Conservation (phyloP, 2,113 vertebrate genomes). For the Delphinus delphis region DNA sequence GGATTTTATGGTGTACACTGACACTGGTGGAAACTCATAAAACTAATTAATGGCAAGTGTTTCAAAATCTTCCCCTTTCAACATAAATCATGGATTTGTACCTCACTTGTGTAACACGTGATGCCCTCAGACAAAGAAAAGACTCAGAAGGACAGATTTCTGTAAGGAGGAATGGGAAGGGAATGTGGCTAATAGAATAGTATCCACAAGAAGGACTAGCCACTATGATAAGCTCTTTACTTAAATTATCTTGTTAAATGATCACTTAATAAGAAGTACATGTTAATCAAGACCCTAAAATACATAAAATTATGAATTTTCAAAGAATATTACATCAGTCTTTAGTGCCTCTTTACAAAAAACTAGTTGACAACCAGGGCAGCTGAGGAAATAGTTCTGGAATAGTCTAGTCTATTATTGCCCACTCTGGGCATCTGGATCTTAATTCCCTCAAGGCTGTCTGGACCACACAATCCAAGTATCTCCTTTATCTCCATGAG, state of each 20-base stretch:
- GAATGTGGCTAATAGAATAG: not conserved
- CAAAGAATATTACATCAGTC: not conserved
- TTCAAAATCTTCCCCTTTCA: slow-evolving; percentile 26
- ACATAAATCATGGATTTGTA: not conserved
- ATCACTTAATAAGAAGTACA: not conserved
- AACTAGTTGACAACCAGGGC: not conserved
- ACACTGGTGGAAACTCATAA: not conserved
- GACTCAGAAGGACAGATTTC: not conserved
- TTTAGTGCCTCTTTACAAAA: not conserved
- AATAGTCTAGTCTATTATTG: not conserved
- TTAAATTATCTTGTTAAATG: not conserved
- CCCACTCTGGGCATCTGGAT: not conserved
- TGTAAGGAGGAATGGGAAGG: not conserved
- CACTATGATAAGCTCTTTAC: not conserved
- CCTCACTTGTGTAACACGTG: not conserved
- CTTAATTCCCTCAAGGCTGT: not conserved
- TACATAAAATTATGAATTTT: not conserved
- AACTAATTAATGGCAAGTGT: not conserved
- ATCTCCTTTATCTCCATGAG: not conserved
- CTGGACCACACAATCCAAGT: not conserved
- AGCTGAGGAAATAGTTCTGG: not conserved
- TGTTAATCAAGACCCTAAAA: not conserved
- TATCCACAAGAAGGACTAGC: not conserved
- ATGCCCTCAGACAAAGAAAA: not conserved
- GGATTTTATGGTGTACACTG: not conserved